Percentiles rank a stretch among this genome's conserved stretches.
Conservation (phyloP, 2,888 invertebrate species). For the Caenorhabditis parvicauda region DNA sequence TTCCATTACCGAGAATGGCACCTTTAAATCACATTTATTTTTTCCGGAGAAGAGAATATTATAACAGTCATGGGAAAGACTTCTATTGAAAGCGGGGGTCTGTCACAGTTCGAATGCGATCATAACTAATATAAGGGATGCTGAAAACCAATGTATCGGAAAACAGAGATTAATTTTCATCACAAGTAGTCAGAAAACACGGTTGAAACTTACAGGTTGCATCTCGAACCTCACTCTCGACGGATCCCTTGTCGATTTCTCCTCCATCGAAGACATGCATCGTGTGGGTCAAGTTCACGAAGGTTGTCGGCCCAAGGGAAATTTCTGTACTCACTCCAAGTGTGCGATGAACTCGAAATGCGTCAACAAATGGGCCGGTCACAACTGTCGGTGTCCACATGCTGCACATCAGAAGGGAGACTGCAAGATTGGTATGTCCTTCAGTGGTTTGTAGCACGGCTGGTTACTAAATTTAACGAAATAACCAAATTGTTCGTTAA, state of each 20-base stretch:
- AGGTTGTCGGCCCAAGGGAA: slow-evolving; percentile 22
- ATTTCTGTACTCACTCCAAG: slow-evolving; percentile 21
- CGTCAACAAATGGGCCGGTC: slow-evolving; percentile 47
- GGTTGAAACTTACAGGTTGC: slow-evolving; percentile 15
- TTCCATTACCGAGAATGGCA: too few species aligned
- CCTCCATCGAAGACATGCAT: slow-evolving; percentile 44
- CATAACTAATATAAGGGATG: too few species aligned
- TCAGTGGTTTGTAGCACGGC: neutral
- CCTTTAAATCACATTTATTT: too few species aligned
- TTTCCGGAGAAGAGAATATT: too few species aligned
- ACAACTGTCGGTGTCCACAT: slow-evolving; percentile 47
- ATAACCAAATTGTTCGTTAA: too few species aligned
- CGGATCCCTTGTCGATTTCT: slow-evolving; percentile 45
- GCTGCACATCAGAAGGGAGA: slow-evolving; percentile 28
- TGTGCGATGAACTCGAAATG: slow-evolving; percentile 44
- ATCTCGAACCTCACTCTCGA: slow-evolving; percentile 41
- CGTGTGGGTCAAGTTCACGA: slow-evolving; percentile 41
- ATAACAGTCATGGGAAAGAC: too few species aligned
- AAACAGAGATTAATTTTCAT: neutral
- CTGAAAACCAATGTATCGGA: neutral
- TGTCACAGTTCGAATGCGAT: too few species aligned
- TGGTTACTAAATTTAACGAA: too few species aligned
- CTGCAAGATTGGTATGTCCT: slow-evolving; percentile 5
- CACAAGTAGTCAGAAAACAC: neutral
- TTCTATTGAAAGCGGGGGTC: too few species aligned